phyloP scores from a whole-genome alignment of 2,888 invertebrate species.

The Resseliella maxima region DNA sequence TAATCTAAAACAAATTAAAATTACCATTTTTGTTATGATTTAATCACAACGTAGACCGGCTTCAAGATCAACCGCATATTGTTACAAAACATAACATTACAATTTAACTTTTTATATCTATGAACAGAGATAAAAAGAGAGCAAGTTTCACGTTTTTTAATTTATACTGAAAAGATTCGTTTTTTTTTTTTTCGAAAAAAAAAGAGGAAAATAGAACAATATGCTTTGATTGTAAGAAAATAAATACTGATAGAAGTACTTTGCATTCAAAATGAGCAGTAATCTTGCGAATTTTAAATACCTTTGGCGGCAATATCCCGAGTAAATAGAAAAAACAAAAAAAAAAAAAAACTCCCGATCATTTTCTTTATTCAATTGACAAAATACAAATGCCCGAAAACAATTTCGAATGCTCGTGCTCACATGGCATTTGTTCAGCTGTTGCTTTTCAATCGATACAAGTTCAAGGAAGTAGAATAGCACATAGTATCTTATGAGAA shows the following conservation, averaged over 20 bases:
- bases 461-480: constrained; percentile 51
- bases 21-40: neutral
- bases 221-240: no score
- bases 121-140: neutral
- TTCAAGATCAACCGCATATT: constrained; percentile 17
- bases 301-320: neutral
- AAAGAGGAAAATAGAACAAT: neutral
- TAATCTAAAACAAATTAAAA: neutral
- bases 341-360: no score
- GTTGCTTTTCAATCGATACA: constrained; percentile 53
- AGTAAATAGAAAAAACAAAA: constrained; percentile 3
- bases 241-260: no score
- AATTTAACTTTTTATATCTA: neutral
- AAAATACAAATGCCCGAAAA: neutral
- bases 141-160: no score
- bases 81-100: neutral
- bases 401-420: neutral
- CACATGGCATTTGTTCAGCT: constrained; percentile 5
- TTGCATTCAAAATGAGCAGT: constrained; percentile 4
- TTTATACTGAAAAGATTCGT: neutral
- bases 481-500: neutral
- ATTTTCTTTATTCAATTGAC: neutral
- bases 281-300: neutral
- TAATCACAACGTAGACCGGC: neutral
- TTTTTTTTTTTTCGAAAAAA: neutral